Conservation (phyloP, 2,797 vertebrate species). For the Notolepis coatsorum region DNA sequence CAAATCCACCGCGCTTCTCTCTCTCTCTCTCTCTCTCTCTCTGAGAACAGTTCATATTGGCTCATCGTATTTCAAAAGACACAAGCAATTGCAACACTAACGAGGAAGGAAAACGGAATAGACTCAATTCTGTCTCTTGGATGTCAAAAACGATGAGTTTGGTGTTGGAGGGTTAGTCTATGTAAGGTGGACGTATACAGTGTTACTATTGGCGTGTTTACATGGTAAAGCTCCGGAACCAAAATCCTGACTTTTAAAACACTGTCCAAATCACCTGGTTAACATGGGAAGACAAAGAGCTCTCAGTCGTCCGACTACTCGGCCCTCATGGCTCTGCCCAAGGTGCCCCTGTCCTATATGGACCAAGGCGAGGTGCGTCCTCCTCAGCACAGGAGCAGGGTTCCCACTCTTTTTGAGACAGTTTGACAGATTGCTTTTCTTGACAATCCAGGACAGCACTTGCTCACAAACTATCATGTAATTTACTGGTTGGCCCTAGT, state of each 20-base stretch:
- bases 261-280: constrained; percentile 20
- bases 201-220: constrained; percentile 22
- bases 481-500: no score
- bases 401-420: no score
- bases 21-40: no score
- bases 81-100: constrained; percentile 31
- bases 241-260: constrained; percentile 13
- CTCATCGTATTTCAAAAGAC: constrained; percentile 31
- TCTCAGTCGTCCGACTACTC: constrained; percentile 12
- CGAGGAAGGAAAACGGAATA: constrained; percentile 9
- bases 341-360: neutral
- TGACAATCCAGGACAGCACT: no score
- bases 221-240: constrained; percentile 22
- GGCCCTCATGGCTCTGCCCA: neutral
- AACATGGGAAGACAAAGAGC: constrained; percentile 32
- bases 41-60: constrained; percentile 33
- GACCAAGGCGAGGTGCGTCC: neutral
- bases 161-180: constrained; percentile 33
- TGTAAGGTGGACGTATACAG: constrained; percentile 28
- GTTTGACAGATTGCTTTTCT: no score
- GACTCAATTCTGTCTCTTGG: constrained; percentile 4
- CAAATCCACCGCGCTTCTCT: constrained; percentile 12
- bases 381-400: constrained; percentile 41
- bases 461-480: no score
- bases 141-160: constrained; percentile 30